These are phyloP conservation scores for Tiliqua scincoides DNA, from an alignment of 2,113 vertebrate genomes.

Conservation along the genomic window DNA sequence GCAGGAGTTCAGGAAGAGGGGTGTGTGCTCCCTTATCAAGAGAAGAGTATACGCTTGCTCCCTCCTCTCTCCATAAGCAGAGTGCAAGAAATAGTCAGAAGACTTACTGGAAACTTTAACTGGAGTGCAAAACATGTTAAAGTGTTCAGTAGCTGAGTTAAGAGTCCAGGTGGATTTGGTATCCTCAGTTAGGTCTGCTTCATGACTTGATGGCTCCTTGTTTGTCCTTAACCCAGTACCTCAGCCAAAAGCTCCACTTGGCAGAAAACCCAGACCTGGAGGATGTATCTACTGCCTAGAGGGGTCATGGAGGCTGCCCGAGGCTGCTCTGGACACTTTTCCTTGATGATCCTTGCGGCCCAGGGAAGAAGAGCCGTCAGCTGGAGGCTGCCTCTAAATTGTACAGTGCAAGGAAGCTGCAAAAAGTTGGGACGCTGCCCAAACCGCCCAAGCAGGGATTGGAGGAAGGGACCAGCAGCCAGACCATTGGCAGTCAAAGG, in stretches of 20 bases:
- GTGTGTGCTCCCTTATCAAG: too few relatives aligned
- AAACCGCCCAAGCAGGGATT: not conserved
- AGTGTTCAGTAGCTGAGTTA: not conserved
- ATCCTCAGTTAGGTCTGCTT: not conserved
- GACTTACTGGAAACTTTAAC: not conserved
- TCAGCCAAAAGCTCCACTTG: conserved; percentile 92
- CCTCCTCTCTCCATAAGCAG: too few relatives aligned
- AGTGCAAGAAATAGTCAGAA: too few relatives aligned
- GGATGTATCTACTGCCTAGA: conserved; percentile 76
- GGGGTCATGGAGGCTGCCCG: too few relatives aligned
- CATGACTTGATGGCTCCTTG: not conserved
- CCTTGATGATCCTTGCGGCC: not conserved
- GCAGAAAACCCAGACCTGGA: conserved; percentile 90
- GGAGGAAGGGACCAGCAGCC: not conserved
- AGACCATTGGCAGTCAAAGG: not conserved
- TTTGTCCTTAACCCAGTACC: conserved; percentile 74
- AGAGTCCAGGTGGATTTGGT: not conserved
- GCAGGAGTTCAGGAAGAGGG: too few relatives aligned
- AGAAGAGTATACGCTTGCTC: too few relatives aligned
- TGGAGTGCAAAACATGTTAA: not conserved
- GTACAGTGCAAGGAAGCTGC: too few relatives aligned
- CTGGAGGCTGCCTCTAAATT: not conserved
- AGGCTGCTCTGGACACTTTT: not conserved
- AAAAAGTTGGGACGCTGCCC: not conserved
- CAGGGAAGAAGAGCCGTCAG: not conserved